Percentiles rank a stretch among this genome's conserved stretches.
Conservation (phyloP, 2,888 invertebrate genomes). For the Tromatobia lineatoria region DNA sequence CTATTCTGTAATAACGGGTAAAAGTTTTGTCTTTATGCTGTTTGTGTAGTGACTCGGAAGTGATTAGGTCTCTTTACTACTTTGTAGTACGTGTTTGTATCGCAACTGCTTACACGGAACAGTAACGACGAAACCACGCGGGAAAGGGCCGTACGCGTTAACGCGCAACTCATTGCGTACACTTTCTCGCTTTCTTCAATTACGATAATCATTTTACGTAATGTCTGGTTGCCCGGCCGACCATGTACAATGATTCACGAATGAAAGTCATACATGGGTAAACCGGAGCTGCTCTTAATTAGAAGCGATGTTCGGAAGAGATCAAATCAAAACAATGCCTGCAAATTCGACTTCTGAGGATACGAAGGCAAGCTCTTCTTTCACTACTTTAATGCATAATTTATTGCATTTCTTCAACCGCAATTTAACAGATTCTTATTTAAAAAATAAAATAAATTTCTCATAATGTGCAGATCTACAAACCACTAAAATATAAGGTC, state of each 20-base stretch:
- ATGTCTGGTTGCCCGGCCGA: constrained; percentile 22
- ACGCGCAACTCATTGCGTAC: constrained; percentile 62
- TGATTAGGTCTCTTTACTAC: constrained; percentile 13
- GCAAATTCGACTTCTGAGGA: not conserved
- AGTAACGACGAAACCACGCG: not conserved
- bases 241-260: constrained; percentile 31
- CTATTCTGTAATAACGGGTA: constrained; percentile 19
- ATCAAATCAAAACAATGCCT: not conserved
- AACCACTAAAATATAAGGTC: not conserved
- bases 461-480: not conserved
- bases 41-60: constrained; percentile 26
- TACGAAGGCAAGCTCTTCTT: not conserved
- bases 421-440: not conserved
- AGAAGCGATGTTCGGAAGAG: not conserved
- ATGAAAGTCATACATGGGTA: constrained; percentile 51
- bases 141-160: constrained; percentile 45
- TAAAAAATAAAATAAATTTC: not conserved
- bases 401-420: not conserved
- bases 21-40: not conserved
- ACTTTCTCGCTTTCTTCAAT: constrained; percentile 71
- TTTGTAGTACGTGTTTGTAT: constrained; percentile 19
- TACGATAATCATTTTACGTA: constrained; percentile 66
- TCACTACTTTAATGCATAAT: not conserved
- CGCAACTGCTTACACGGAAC: constrained; percentile 26
- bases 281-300: constrained; percentile 2